Conservation (phyloP, 2,888 invertebrate species). For the Polyommatus iphigenia region DNA sequence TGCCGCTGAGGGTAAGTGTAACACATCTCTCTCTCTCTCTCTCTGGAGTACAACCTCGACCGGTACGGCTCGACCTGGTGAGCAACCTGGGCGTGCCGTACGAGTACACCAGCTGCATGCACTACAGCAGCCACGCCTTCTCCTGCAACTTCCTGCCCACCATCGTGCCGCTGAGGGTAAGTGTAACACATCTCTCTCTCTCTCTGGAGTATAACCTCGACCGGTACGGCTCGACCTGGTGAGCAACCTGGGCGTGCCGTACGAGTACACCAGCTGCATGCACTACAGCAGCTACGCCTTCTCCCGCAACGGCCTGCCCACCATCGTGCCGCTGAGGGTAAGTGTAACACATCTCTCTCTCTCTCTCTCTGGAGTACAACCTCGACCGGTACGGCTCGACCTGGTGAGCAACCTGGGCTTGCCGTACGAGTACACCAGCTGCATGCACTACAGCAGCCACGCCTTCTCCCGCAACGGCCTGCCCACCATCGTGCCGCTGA, state of each 20-base stretch:
- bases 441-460: slow-evolving; percentile 85
- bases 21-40: too few relatives aligned
- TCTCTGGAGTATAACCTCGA: too few relatives aligned
- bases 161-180: slow-evolving; percentile 76
- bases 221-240: too few relatives aligned
- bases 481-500: slow-evolving; percentile 81
- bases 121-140: slow-evolving; percentile 84
- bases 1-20: slow-evolving; percentile 63
- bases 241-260: too few relatives aligned
- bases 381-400: slow-evolving; percentile 80
- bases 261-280: too few relatives aligned
- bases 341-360: slow-evolving; percentile 3
- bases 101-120: slow-evolving; percentile 86
- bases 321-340: slow-evolving; percentile 76
- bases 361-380: slow-evolving; percentile 53
- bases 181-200: background rate
- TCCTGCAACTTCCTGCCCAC: slow-evolving; percentile 82
- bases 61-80: slow-evolving; percentile 80
- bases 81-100: slow-evolving; percentile 82
- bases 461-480: slow-evolving; percentile 83
- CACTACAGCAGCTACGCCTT: too few relatives aligned
- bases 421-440: slow-evolving; percentile 85
- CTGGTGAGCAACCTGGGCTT: slow-evolving; percentile 81
- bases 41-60: slow-evolving; percentile 70
- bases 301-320: too few relatives aligned